Evolutionary conservation across 1,140 invertebrate species (phyloP), one percentile per base, ranked within the genome.

Genomic region (Ridgeia piscesae): DNA sequence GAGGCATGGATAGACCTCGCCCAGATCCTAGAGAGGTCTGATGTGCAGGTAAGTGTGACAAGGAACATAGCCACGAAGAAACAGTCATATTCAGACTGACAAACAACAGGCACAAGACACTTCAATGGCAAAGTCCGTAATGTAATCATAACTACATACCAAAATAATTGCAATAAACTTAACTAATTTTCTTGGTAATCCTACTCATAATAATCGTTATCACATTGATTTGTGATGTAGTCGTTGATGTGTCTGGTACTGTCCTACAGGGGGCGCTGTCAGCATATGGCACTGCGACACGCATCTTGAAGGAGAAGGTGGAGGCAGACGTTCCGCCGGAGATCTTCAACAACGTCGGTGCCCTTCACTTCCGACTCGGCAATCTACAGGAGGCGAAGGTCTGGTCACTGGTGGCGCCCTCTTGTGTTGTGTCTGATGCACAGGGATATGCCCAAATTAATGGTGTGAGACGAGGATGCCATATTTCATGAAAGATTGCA

Each of bases 1-100:
- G 99, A 99, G 95, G 99, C 99, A 1, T 99, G 99, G 98, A 99
- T 99, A 93, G 99, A 99, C 96, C 96, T 99, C 91, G 99, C 99
- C 0, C 99, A 99, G 96, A 99, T 99, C 95, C 96, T 99, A 58
- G 99, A 99, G 95, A 98, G 99, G 95, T 98, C 97, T 94, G 99
- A 99, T 97, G 96, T 99, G 42, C 48, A 88, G n/a, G 91, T 91
- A 91, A 90, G 89, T 90, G 35, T 34, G 33, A 33, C n/a, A n/a
- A n/a, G n/a, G n/a, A n/a, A n/a, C n/a, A n/a, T n/a, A n/a, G n/a
- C n/a, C n/a, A n/a, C n/a, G n/a, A n/a, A n/a, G n/a, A n/a, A n/a
- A n/a, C n/a, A n/a, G n/a, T n/a, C n/a, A n/a, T n/a, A n/a, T n/a
- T n/a, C n/a, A n/a, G n/a, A n/a, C n/a, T n/a, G n/a, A n/a, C n/a